Conservation (phyloP, 1,140 invertebrate species). For the Caenorhabditis elegans region DNA sequence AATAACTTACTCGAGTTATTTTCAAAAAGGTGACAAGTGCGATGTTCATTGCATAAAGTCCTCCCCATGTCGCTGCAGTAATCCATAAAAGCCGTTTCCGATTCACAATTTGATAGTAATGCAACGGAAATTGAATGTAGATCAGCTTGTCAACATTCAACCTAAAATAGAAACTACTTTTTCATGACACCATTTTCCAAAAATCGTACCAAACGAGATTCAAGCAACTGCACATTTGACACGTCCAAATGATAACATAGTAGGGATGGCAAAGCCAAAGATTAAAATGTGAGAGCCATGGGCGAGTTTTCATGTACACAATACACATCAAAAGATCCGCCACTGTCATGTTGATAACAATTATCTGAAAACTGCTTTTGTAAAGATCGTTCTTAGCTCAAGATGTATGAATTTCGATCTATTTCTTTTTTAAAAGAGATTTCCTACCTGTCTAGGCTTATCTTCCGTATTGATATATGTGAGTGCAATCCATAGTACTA, state of each 20-base stretch:
- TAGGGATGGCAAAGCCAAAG: slow-evolving; percentile 56
- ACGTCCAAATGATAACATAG: slow-evolving; percentile 60
- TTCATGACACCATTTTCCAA: neutral
- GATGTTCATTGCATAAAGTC: slow-evolving; percentile 46
- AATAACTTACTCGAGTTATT: no score
- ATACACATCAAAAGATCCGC: slow-evolving; percentile 62
- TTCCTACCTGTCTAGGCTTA: slow-evolving; percentile 61
- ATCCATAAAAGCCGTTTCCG: slow-evolving; percentile 51
- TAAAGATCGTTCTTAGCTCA: neutral
- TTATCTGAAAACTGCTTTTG: slow-evolving; percentile 53
- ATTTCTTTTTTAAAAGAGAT: neutral
- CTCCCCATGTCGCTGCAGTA: slow-evolving; percentile 51
- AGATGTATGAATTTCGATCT: neutral
- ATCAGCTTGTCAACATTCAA: slow-evolving; percentile 63
- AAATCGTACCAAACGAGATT: slow-evolving; percentile 59
- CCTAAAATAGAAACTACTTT: slow-evolving; percentile 48
- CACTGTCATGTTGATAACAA: slow-evolving; percentile 66
- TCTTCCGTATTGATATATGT: slow-evolving; percentile 58
- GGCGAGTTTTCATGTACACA: slow-evolving; percentile 62
- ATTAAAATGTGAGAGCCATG: slow-evolving; percentile 52
- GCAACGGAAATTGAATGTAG: slow-evolving; percentile 61
- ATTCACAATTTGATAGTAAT: slow-evolving; percentile 61
- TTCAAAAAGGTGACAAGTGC: slow-evolving; percentile 46
- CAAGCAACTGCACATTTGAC: slow-evolving; percentile 63
- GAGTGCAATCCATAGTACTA: slow-evolving; percentile 60